A percentile compares a stretch with the other conserved stretches of the same genome.
These are phyloP conservation scores for Stegophylla sp. DNA, from an alignment of 2,888 invertebrate species.

Conservation along the genomic window DNA sequence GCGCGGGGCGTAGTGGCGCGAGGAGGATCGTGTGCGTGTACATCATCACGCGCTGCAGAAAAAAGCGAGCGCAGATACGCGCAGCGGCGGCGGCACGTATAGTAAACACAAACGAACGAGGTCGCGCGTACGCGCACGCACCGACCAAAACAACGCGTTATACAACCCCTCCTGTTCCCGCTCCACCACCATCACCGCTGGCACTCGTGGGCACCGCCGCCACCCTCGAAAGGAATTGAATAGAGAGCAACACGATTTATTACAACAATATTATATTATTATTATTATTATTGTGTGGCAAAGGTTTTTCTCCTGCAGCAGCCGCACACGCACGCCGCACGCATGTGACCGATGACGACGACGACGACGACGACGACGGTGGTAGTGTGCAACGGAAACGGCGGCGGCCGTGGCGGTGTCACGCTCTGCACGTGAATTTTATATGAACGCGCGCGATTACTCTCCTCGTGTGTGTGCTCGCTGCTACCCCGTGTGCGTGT, in stretches of 20 bases:
- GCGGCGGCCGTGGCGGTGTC: slow-evolving; percentile 1
- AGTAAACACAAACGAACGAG: neutral
- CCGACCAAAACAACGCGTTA: slow-evolving; percentile 45
- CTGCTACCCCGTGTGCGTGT: too few relatives aligned
- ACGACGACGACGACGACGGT: neutral
- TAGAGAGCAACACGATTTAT: too few relatives aligned
- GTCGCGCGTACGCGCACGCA: neutral
- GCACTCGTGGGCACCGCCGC: neutral
- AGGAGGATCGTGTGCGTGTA: neutral
- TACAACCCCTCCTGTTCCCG: neutral
- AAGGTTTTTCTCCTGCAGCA: too few relatives aligned
- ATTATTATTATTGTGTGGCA: too few relatives aligned
- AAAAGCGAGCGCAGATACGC: neutral
- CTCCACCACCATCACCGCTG: neutral
- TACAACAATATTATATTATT: too few relatives aligned
- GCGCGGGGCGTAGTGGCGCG: neutral
- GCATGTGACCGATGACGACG: too few relatives aligned
- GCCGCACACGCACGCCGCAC: neutral
- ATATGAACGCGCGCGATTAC: too few relatives aligned
- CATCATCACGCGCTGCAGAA: too few relatives aligned
- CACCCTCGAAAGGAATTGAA: too few relatives aligned
- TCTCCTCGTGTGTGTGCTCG: too few relatives aligned
- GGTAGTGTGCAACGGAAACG: neutral
- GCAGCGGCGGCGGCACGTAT: neutral
- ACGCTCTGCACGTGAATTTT: neutral